Conservation (phyloP, 2,113 vertebrate species). For the Addax nasomaculatus region DNA sequence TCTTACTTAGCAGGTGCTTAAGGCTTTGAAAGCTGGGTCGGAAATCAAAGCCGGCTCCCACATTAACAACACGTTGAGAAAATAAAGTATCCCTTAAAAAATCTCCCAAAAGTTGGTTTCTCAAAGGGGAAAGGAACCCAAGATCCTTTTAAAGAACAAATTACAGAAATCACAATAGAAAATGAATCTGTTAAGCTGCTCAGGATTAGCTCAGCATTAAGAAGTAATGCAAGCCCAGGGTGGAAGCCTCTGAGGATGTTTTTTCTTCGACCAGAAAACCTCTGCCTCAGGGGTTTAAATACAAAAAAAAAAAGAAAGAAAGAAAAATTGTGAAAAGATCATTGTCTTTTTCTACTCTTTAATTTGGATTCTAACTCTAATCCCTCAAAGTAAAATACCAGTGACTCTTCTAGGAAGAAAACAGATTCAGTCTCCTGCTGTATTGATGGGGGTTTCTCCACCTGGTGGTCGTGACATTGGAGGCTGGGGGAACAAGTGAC, state of each 20-base stretch:
- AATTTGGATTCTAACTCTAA: neutral
- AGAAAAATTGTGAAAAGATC: neutral
- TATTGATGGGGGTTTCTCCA: accelerated
- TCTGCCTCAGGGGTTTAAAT: accelerated
- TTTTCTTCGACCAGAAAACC: accelerated
- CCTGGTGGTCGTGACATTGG: accelerated
- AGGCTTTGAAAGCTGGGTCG: neutral
- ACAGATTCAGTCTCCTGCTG: neutral
- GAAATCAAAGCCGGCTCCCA: neutral
- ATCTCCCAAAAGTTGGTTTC: neutral
- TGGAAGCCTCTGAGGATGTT: accelerated
- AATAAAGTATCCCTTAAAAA: neutral
- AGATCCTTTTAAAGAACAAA: neutral
- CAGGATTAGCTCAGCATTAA: accelerated
- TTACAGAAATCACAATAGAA: neutral
- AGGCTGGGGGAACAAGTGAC: accelerated
- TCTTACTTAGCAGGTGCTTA: neutral
- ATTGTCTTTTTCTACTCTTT: neutral
- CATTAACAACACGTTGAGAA: neutral
- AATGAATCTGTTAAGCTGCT: neutral
- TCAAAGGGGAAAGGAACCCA: neutral
- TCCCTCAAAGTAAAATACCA: neutral
- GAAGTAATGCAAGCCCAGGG: accelerated
- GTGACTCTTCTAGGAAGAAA: neutral
- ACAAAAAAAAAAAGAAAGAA: neutral